Evolutionary conservation across 2,113 vertebrate species (phyloP).

Genomic region (Coreoperca whiteheadi): DNA sequence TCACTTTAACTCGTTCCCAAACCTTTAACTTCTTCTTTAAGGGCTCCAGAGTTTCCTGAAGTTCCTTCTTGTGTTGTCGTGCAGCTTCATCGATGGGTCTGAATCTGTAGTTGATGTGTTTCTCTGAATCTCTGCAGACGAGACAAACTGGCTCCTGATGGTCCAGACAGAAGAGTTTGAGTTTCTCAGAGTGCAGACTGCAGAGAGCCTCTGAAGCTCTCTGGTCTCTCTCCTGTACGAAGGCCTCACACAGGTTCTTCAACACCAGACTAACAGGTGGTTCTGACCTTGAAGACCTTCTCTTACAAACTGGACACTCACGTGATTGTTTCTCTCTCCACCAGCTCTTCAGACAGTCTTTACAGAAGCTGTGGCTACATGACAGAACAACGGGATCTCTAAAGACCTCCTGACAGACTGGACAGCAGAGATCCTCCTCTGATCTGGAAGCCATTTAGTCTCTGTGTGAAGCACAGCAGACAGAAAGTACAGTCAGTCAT

Average conservation of each 20-base stretch:
- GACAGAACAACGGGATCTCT: background rate
- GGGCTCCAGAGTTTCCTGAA: background rate
- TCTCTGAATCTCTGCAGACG: too few relatives aligned
- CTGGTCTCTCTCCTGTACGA: background rate
- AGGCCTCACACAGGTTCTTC: conserved; percentile 7
- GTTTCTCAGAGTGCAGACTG: conserved; percentile 14
- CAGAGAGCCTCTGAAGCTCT: background rate
- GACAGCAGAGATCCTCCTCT: background rate
- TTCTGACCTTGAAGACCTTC: background rate
- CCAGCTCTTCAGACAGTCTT: conserved; percentile 11
- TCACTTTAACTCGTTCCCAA: too few relatives aligned
- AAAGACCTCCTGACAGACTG: background rate
- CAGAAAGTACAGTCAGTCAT: background rate
- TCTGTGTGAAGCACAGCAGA: background rate
- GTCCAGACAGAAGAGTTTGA: conserved; percentile 1
- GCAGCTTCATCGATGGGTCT: conserved; percentile 13
- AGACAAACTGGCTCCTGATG: background rate
- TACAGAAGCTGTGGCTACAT: too few relatives aligned
- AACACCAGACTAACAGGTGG: background rate
- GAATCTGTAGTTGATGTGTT: conserved; percentile 1
- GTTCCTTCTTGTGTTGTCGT: background rate
- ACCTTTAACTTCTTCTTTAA: background rate
- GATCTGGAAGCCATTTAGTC: background rate
- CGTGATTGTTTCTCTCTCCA: background rate
- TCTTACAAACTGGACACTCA: conserved; percentile 6